phyloP scores from a whole-genome alignment of 2,797 vertebrate genomes.

The Hapalemur alaotrensis region DNA sequence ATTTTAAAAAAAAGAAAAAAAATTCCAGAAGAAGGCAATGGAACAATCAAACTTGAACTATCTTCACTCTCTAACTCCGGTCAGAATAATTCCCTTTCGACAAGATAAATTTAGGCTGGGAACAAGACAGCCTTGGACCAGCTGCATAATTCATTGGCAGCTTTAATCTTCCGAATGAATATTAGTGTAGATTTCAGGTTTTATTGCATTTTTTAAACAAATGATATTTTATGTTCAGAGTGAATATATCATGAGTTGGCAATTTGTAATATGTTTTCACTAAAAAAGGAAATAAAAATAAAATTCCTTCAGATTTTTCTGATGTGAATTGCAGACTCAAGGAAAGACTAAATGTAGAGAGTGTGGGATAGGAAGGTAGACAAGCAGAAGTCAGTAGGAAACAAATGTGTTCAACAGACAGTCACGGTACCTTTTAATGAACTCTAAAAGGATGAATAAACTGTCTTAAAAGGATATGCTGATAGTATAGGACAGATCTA shows the following conservation, averaged over 20 bases:
- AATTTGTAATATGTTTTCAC: conserved; percentile 60
- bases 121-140: conserved; percentile 64
- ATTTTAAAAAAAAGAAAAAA: background rate
- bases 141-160: conserved; percentile 75
- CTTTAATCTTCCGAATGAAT: conserved; percentile 75
- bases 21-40: background rate
- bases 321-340: background rate
- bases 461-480: background rate
- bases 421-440: background rate
- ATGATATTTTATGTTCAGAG: conserved; percentile 71
- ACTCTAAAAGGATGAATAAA: background rate
- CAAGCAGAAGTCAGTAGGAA: background rate
- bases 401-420: background rate
- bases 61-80: conserved; percentile 57
- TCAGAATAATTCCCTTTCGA: conserved; percentile 68
- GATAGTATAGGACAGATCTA: background rate
- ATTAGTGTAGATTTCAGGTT: conserved; percentile 61
- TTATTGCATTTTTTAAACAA: conserved; percentile 71
- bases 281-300: conserved; percentile 72
- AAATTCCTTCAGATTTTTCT: conserved; percentile 47
- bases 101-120: conserved; percentile 72
- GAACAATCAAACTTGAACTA: conserved; percentile 66
- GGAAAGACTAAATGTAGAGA: background rate
- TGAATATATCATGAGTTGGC: conserved; percentile 62
- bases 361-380: background rate